Evolutionary conservation across 2,113 vertebrate species (phyloP).

Genomic region (Nothoprocta perdicaria): DNA sequence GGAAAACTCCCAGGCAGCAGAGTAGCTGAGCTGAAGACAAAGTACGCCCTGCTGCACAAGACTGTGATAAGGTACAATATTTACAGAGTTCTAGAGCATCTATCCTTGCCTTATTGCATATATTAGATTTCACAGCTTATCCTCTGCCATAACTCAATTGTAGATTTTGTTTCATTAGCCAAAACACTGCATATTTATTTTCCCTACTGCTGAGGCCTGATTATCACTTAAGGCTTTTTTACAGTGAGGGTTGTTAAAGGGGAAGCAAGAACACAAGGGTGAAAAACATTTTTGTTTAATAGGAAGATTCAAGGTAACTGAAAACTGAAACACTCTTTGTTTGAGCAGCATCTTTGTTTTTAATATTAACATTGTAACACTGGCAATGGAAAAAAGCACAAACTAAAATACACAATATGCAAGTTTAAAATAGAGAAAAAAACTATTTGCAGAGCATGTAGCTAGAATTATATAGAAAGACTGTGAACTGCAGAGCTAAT

Average conservation of each 20-base stretch:
- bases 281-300: background rate
- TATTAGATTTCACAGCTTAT: background rate
- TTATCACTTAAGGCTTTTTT: background rate
- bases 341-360: background rate
- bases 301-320: background rate
- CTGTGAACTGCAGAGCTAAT: background rate
- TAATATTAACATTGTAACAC: background rate
- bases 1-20: constrained; percentile 84
- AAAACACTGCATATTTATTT: background rate
- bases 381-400: background rate
- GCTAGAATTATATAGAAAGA: background rate
- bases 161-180: background rate
- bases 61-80: constrained; percentile 83
- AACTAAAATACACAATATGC: background rate
- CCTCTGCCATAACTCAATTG: background rate
- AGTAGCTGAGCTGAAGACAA: constrained; percentile 83
- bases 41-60: constrained; percentile 80
- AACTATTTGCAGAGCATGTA: background rate
- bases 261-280: background rate
- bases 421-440: background rate
- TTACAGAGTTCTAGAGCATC: background rate
- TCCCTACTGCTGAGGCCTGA: background rate
- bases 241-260: background rate
- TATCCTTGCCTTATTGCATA: background rate
- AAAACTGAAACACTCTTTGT: background rate